These are phyloP conservation scores for Eriocheir sinensis DNA, from an alignment of 1,140 invertebrate genomes.

Conservation along the genomic window DNA sequence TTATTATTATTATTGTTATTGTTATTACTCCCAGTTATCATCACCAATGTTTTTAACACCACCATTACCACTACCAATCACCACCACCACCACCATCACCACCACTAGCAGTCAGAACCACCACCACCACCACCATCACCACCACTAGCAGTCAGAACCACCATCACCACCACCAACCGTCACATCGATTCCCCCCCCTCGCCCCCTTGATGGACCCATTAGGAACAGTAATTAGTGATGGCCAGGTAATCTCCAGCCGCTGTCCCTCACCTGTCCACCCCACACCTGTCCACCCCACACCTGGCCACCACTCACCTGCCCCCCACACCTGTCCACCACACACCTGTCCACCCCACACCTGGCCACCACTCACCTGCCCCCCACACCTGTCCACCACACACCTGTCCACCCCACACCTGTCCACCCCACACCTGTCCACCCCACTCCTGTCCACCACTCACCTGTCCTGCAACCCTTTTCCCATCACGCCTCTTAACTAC, in stretches of 20 bases:
- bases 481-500: too few species aligned
- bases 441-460: too few species aligned
- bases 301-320: neutral
- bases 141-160: neutral
- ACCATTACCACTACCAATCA: neutral
- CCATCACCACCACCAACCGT: neutral
- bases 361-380: too few species aligned
- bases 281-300: neutral
- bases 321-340: neutral
- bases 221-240: too few species aligned
- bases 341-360: too few species aligned
- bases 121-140: neutral
- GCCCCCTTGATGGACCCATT: too few species aligned
- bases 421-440: too few species aligned
- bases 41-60: neutral
- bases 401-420: too few species aligned
- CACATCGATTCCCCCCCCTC: neutral
- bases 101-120: neutral
- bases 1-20: neutral
- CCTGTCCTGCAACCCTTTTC: too few species aligned
- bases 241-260: too few species aligned
- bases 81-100: neutral
- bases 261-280: too few species aligned
- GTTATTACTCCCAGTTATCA: neutral
- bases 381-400: too few species aligned